A percentile compares a stretch with the other conserved stretches of the same genome.
Evolutionary conservation across 2,113 vertebrate species (phyloP).

Genomic region (Urocitellus parryii): DNA sequence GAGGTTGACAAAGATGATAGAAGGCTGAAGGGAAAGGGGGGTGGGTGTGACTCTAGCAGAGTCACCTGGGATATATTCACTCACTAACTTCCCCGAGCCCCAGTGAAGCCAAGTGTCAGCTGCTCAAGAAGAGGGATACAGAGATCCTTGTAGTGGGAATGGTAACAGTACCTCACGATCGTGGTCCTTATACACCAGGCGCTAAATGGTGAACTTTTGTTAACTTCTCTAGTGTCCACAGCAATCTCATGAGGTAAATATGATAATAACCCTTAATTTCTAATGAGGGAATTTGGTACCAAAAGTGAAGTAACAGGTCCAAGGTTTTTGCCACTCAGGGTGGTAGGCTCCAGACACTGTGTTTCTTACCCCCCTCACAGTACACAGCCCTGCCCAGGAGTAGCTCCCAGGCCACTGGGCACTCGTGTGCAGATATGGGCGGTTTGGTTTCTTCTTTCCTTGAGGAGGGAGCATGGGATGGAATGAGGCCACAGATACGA

Average conservation of each 20-base stretch:
- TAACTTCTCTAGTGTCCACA: neutral
- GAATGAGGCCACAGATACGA: neutral
- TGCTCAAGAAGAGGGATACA: neutral
- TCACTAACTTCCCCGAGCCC: neutral
- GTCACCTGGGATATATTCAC: neutral
- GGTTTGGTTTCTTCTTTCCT: neutral
- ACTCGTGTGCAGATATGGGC: fast-evolving
- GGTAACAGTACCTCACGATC: neutral
- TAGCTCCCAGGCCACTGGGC: neutral
- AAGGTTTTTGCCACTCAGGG: neutral
- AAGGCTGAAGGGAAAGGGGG: neutral
- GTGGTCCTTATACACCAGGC: neutral
- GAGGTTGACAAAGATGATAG: neutral
- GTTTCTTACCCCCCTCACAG: neutral
- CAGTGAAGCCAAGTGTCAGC: neutral
- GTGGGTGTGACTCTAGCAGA: neutral
- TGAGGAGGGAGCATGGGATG: neutral
- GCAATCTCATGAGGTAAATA: neutral
- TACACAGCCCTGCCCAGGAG: neutral
- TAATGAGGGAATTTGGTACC: neutral
- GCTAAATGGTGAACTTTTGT: neutral
- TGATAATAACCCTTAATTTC: neutral
- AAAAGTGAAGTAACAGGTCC: neutral
- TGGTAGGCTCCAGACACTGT: neutral
- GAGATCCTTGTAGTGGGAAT: neutral